A percentile compares a stretch with the other conserved stretches of the same genome.
Conservation (phyloP, 2,888 invertebrate species). For the Mactromeris polynyma region DNA sequence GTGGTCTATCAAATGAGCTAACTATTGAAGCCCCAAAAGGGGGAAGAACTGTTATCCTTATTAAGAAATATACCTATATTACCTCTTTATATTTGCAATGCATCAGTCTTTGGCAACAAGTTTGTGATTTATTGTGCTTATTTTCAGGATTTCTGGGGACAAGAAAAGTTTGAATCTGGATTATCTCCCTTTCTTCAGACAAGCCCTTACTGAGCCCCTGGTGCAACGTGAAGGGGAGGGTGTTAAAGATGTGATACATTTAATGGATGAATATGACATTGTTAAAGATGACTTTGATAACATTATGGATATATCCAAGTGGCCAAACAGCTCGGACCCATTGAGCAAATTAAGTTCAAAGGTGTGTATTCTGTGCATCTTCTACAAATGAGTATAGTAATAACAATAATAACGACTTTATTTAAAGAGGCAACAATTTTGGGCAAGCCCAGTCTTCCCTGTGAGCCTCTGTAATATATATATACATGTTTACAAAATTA, state of each 20-base stretch:
- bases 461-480: too few relatives aligned
- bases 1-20: too few relatives aligned
- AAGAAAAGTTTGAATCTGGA: conserved; percentile 95
- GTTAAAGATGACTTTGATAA: conserved; percentile 96
- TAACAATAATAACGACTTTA: too few relatives aligned
- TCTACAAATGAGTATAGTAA: too few relatives aligned
- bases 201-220: conserved; percentile 93
- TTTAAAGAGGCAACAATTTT: too few relatives aligned
- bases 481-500: too few relatives aligned
- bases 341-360: conserved; percentile 90
- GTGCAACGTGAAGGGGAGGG: conserved; percentile 91
- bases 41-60: too few relatives aligned
- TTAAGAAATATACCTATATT: too few relatives aligned
- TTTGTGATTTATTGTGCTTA: neutral
- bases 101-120: too few relatives aligned
- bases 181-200: conserved; percentile 93
- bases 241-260: conserved; percentile 90
- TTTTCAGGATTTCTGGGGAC: conserved; percentile 92
- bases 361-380: conserved; percentile 73
- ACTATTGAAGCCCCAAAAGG: too few relatives aligned
- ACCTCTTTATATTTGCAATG: too few relatives aligned
- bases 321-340: conserved; percentile 92
- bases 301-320: conserved; percentile 94
- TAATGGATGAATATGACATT: conserved; percentile 94
- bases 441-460: too few relatives aligned